A percentile compares a stretch with the other conserved stretches of the same genome.
These are phyloP conservation scores for Jacana jacana DNA, from an alignment of 2,113 vertebrate genomes.

Conservation along the genomic window DNA sequence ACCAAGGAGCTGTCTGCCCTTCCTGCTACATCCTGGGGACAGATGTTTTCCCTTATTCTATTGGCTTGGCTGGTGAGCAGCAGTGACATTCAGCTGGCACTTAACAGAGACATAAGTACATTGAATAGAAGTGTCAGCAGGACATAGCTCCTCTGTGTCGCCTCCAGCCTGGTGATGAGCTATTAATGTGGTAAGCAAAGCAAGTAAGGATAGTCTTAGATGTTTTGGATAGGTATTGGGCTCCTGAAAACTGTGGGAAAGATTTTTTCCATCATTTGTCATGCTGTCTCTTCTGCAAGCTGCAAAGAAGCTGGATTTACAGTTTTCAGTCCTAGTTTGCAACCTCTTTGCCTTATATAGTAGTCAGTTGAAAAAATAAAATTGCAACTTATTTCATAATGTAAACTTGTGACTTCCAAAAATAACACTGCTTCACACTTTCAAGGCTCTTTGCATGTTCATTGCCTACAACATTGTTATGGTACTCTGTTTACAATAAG, in stretches of 20 bases:
- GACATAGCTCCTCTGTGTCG: not conserved
- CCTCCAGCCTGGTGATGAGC: not conserved
- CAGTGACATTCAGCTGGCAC: not conserved
- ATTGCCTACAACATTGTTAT: accelerated
- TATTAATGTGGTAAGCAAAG: not conserved
- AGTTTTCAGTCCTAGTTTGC: not conserved
- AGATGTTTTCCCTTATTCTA: not conserved
- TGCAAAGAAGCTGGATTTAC: not conserved
- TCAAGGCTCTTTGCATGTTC: not conserved
- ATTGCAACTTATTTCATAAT: too few relatives aligned
- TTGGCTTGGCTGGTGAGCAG: not conserved
- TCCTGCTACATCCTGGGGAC: not conserved
- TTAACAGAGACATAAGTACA: not conserved
- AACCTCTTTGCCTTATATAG: not conserved
- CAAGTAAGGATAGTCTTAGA: not conserved
- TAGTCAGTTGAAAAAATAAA: not conserved
- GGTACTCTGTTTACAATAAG: not conserved
- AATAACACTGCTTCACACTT: not conserved
- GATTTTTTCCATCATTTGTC: not conserved
- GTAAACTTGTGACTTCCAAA: not conserved
- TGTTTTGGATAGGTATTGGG: not conserved
- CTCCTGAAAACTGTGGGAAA: not conserved
- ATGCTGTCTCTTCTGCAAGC: not conserved
- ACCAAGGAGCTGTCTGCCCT: not conserved
- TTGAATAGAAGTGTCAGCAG: not conserved